Percentiles rank a stretch among this genome's conserved stretches.
Conservation (phyloP, 1,140 invertebrate species). For the Drosophila insularis region DNA sequence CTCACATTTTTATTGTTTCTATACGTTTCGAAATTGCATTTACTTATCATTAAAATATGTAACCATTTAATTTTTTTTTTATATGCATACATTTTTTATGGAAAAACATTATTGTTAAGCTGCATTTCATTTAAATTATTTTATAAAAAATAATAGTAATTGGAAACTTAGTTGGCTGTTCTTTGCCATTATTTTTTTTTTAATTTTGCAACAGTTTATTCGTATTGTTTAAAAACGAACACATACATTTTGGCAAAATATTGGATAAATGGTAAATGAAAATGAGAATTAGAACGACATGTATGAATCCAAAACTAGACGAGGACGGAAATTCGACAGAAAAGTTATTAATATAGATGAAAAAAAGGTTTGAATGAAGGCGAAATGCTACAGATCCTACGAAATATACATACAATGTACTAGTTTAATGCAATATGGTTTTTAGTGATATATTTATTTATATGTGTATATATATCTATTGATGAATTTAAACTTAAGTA, state of each 20-base stretch:
- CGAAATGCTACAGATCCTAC: constrained; percentile 52
- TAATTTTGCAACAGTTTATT: constrained; percentile 52
- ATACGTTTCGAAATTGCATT: constrained; percentile 79
- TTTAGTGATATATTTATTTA: constrained; percentile 22
- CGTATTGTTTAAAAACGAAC: constrained; percentile 61
- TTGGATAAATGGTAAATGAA: constrained; percentile 4
- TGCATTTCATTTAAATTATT: constrained; percentile 17
- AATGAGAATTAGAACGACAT: constrained; percentile 15
- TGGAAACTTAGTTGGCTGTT: constrained; percentile 59
- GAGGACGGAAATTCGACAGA: constrained; percentile 50
- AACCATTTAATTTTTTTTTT: constrained; percentile 55
- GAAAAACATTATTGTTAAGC: constrained; percentile 56
- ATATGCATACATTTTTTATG: constrained; percentile 66
- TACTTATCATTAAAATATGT: constrained; percentile 72
- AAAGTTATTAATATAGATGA: constrained; percentile 26
- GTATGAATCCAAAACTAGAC: constrained; percentile 17
- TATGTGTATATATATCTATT: constrained; percentile 43
- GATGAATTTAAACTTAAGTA: constrained; percentile 61
- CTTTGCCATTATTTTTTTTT: neutral
- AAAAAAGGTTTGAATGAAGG: constrained; percentile 37
- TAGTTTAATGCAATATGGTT: constrained; percentile 60
- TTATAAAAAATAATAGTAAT: constrained; percentile 68
- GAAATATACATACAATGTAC: constrained; percentile 56
- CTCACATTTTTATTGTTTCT: constrained; percentile 81
- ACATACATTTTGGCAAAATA: constrained; percentile 74